Conservation (phyloP, 2,888 invertebrate genomes). For the Mythimna lalbum region DNA sequence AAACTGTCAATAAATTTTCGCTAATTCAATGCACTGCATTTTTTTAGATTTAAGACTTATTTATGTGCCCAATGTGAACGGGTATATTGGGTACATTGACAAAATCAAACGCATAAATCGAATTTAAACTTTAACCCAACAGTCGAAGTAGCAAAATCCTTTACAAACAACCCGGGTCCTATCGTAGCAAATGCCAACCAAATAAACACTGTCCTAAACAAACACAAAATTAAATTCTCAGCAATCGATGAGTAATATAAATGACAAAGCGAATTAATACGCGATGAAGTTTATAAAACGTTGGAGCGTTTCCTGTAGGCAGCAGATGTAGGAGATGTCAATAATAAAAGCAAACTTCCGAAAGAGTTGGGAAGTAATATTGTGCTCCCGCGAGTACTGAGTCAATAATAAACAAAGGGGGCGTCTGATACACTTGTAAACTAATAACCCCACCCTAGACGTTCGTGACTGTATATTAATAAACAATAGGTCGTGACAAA, state of each 20-base stretch:
- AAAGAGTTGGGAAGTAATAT: constrained; percentile 89
- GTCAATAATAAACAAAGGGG: constrained; percentile 90
- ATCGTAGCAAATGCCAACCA: constrained; percentile 40
- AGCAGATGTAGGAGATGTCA: constrained; percentile 88
- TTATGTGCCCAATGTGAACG: background rate
- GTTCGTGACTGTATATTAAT: constrained; percentile 80
- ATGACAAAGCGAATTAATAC: constrained; percentile 76
- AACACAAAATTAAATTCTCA: constrained; percentile 58
- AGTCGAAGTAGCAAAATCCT: constrained; percentile 47
- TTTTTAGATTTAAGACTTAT: background rate
- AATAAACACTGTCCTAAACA: constrained; percentile 50
- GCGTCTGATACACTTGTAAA: constrained; percentile 90
- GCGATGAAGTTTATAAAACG: constrained; percentile 78
- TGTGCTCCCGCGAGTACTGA: constrained; percentile 76
- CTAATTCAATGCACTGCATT: background rate
- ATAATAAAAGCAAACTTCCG: constrained; percentile 89
- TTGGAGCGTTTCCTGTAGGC: constrained; percentile 83
- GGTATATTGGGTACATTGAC: constrained; percentile 1
- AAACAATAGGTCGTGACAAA: constrained; percentile 82
- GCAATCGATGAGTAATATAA: constrained; percentile 65
- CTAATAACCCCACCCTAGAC: constrained; percentile 85
- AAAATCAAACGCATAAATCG: constrained; percentile 7
- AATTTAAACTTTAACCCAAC: constrained; percentile 39
- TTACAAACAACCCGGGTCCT: constrained; percentile 30
- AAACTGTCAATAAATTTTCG: background rate